Conservation (phyloP, 1,140 invertebrate genomes). For the Elymnias hypermnestra region DNA sequence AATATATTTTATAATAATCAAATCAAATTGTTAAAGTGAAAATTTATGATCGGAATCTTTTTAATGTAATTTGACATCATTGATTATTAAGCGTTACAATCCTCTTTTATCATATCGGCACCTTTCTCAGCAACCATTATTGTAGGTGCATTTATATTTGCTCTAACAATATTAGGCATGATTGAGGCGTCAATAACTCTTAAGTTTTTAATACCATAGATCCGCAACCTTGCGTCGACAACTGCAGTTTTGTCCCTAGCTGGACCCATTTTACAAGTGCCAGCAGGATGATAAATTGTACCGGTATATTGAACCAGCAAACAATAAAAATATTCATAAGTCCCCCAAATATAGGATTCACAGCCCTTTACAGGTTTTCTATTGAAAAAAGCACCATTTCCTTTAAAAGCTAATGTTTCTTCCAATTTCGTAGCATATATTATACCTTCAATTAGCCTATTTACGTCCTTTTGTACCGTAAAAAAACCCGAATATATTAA, state of each 20-base stretch:
- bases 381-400: slow-evolving; percentile 57
- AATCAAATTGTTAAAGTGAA: no score
- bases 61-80: no score
- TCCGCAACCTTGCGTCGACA: slow-evolving; percentile 82
- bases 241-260: slow-evolving; percentile 80
- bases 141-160: slow-evolving; percentile 78
- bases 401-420: slow-evolving; percentile 17
- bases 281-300: slow-evolving; percentile 86
- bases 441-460: slow-evolving; percentile 54
- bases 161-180: slow-evolving; percentile 79
- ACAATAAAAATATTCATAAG: slow-evolving; percentile 83
- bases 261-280: slow-evolving; percentile 92
- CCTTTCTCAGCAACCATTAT: slow-evolving; percentile 81
- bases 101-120: slow-evolving; percentile 78
- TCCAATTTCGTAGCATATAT: slow-evolving; percentile 73
- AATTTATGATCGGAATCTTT: no score
- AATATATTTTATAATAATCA: no score
- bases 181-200: slow-evolving; percentile 87
- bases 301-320: slow-evolving; percentile 80
- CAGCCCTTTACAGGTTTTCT: no score
- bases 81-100: no score
- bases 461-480: slow-evolving; percentile 77
- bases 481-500: slow-evolving; percentile 89
- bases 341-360: no score
- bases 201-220: slow-evolving; percentile 81